phyloP scores from a whole-genome alignment of 1,140 invertebrate genomes.

The Drosophila mauritiana region DNA sequence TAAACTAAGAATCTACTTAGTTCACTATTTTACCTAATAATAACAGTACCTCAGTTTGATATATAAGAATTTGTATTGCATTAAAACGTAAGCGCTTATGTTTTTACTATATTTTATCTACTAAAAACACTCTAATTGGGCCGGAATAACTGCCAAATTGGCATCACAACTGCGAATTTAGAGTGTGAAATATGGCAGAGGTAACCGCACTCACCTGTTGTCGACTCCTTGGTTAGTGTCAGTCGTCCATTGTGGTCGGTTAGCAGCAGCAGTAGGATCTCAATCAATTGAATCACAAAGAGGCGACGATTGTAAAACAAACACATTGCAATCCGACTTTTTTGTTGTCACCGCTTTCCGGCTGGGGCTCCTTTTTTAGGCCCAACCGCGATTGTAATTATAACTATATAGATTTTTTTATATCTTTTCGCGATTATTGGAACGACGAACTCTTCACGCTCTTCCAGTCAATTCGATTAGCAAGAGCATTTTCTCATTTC shows the following conservation, averaged over 20 bases:
- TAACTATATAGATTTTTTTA: not conserved
- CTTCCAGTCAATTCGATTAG: constrained; percentile 28
- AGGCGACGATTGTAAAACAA: constrained; percentile 76
- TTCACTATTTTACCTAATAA: too few species aligned
- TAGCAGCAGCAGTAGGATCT: constrained; percentile 74
- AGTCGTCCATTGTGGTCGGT: constrained; percentile 71
- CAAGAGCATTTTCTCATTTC: constrained; percentile 42
- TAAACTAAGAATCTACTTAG: too few species aligned
- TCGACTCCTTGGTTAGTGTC: constrained; percentile 70
- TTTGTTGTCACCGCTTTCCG: constrained; percentile 40
- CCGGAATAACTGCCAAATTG: too few species aligned
- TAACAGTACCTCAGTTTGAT: too few species aligned
- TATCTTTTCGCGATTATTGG: constrained; percentile 17
- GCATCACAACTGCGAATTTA: not conserved
- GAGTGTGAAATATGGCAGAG: not conserved
- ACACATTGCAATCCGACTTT: constrained; percentile 76
- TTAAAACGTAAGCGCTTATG: too few species aligned
- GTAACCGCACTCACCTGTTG: constrained; percentile 67
- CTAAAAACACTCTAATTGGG: not conserved
- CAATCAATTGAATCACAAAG: constrained; percentile 72
- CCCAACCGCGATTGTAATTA: constrained; percentile 29
- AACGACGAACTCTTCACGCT: constrained; percentile 29
- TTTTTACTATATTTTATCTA: too few species aligned
- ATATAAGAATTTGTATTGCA: too few species aligned
- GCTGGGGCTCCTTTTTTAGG: constrained; percentile 13